These are phyloP conservation scores for Brachyhypopomus occidentalis DNA, from an alignment of 2,113 vertebrate genomes.

Conservation along the genomic window DNA sequence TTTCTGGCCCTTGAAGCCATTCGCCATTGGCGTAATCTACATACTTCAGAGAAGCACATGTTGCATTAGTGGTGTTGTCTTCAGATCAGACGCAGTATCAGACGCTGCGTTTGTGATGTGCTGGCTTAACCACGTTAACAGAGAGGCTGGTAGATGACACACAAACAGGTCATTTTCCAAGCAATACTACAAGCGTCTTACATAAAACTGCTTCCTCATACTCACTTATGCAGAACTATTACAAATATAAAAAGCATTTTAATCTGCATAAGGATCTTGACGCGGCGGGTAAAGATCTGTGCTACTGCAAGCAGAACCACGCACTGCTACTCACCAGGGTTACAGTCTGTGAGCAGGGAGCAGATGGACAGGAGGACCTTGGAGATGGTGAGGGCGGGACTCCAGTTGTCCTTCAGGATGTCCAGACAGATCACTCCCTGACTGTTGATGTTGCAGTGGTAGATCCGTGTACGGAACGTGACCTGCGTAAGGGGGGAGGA, in stretches of 20 bases:
- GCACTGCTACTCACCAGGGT: conserved; percentile 78
- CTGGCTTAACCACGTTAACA: no score
- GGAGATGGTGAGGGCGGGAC: conserved; percentile 91
- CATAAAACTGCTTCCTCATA: no score
- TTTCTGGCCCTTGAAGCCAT: no score
- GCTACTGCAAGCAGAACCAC: background rate
- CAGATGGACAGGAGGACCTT: conserved; percentile 93
- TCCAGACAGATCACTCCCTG: conserved; percentile 94
- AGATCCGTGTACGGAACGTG: conserved; percentile 91
- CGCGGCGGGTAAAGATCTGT: background rate
- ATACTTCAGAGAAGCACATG: no score
- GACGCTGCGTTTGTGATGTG: no score
- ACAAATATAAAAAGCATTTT: no score
- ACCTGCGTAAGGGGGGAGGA: conserved; percentile 69
- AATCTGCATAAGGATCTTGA: background rate
- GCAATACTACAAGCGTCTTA: no score
- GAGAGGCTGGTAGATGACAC: no score
- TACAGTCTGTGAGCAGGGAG: conserved; percentile 92
- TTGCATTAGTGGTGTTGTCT: background rate
- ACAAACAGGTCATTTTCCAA: no score
- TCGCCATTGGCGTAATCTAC: no score
- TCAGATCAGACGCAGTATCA: no score
- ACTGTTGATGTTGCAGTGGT: conserved; percentile 96
- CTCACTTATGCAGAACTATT: no score
- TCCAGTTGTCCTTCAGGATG: conserved; percentile 94